Conservation (phyloP, 2,888 invertebrate species). For the Lithophane leautieri region DNA sequence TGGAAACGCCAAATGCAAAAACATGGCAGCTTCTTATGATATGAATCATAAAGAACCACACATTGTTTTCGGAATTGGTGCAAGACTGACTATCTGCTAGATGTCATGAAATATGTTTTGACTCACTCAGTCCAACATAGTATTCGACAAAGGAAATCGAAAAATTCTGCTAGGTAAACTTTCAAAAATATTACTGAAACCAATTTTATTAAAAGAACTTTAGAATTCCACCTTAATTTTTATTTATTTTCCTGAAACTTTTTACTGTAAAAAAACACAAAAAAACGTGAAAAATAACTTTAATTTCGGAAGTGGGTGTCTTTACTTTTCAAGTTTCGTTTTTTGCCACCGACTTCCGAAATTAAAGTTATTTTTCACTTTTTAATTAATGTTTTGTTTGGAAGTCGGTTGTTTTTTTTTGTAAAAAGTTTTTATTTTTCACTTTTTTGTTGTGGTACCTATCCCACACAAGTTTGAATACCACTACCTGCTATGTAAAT, state of each 20-base stretch:
- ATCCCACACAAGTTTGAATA: too few species aligned
- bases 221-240: neutral
- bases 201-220: neutral
- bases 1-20: slow-evolving; percentile 38
- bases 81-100: slow-evolving; percentile 26
- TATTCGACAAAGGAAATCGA: slow-evolving; percentile 17
- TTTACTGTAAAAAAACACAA: neutral
- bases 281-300: too few species aligned
- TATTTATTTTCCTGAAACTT: neutral
- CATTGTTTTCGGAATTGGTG: slow-evolving; percentile 45
- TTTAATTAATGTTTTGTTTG: too few species aligned
- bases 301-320: too few species aligned
- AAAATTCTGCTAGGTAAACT: neutral
- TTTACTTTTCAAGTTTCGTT: too few species aligned
- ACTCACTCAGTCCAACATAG: slow-evolving; percentile 16
- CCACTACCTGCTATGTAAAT: too few species aligned
- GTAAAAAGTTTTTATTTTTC: too few species aligned
- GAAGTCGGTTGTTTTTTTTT: too few species aligned
- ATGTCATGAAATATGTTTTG: slow-evolving; percentile 27
- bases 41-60: slow-evolving; percentile 45
- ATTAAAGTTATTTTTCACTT: too few species aligned
- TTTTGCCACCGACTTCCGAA: too few species aligned
- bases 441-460: too few species aligned
- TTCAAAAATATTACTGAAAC: neutral
- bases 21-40: slow-evolving; percentile 29